Evolutionary conservation across 2,888 invertebrate genomes (phyloP).

Genomic region (Chrysodeixis includens): DNA sequence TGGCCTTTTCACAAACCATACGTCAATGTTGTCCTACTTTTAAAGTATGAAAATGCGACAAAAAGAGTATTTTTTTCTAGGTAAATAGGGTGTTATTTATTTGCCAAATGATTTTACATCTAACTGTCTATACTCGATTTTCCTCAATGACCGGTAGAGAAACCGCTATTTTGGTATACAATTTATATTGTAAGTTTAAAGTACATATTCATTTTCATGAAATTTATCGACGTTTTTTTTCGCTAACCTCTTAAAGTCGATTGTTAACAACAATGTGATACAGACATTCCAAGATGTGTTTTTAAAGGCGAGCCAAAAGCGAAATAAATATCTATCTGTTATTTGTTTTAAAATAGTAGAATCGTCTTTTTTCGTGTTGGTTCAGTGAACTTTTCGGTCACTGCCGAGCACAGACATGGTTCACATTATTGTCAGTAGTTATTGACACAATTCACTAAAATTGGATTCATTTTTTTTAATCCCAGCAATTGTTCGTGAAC

Average conservation of each 20-base stretch:
- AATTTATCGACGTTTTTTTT: background rate
- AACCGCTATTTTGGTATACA: background rate
- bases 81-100: background rate
- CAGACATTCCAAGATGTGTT: constrained; percentile 42
- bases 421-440: constrained; percentile 38
- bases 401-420: constrained; percentile 64
- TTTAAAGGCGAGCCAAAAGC: constrained; percentile 43
- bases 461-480: constrained; percentile 7
- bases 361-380: constrained; percentile 64
- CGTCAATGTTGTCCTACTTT: background rate
- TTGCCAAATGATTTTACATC: background rate
- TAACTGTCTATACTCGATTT: background rate
- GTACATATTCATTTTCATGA: background rate
- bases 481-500: constrained; percentile 5
- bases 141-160: background rate
- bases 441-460: constrained; percentile 57
- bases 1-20: background rate
- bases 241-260: constrained; percentile 1
- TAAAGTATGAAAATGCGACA: background rate
- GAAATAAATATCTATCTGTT: constrained; percentile 32
- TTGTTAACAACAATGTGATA: constrained; percentile 35
- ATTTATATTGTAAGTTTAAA: no score
- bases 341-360: constrained; percentile 62
- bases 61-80: background rate
- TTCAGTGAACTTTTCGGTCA: constrained; percentile 78